A percentile compares a stretch with the other conserved stretches of the same genome.
Conservation (phyloP, 2,113 vertebrate genomes). For the Mus pahari region DNA sequence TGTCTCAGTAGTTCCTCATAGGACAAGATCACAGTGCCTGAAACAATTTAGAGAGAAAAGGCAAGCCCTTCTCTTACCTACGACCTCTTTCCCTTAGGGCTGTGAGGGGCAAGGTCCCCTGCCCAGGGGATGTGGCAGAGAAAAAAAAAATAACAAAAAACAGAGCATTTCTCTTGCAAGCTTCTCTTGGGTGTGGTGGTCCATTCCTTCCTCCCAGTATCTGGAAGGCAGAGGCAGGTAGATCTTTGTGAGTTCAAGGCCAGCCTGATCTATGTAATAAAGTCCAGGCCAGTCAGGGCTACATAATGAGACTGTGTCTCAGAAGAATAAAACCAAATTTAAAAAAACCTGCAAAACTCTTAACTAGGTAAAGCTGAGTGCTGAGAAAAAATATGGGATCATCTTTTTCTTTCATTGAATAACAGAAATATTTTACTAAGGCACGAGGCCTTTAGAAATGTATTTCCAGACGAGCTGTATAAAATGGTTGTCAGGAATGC, state of each 20-base stretch:
- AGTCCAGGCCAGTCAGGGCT: not conserved
- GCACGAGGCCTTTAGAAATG: conserved; percentile 88
- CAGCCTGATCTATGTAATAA: not conserved
- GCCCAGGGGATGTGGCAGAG: not conserved
- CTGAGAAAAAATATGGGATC: not conserved
- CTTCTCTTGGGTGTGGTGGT: not conserved
- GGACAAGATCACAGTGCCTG: not conserved
- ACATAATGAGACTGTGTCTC: not conserved
- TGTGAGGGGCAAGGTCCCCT: not conserved
- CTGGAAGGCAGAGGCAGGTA: not conserved
- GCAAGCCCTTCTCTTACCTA: not conserved
- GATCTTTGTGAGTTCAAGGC: not conserved
- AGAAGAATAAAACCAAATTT: not conserved
- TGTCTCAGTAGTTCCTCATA: not conserved
- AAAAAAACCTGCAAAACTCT: not conserved
- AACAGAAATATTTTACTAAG: conserved; percentile 94
- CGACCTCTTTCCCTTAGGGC: not conserved
- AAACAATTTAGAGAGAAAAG: not conserved
- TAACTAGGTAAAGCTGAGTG: not conserved
- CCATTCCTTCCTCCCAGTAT: not conserved
- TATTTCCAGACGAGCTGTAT: conserved; percentile 81
- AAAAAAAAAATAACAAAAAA: no score
- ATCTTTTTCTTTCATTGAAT: conserved; percentile 78
- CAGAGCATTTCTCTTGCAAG: not conserved
- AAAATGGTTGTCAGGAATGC: conserved; percentile 85